phyloP scores from a whole-genome alignment of 1,140 invertebrate genomes.

The Eufriesea mexicana region DNA sequence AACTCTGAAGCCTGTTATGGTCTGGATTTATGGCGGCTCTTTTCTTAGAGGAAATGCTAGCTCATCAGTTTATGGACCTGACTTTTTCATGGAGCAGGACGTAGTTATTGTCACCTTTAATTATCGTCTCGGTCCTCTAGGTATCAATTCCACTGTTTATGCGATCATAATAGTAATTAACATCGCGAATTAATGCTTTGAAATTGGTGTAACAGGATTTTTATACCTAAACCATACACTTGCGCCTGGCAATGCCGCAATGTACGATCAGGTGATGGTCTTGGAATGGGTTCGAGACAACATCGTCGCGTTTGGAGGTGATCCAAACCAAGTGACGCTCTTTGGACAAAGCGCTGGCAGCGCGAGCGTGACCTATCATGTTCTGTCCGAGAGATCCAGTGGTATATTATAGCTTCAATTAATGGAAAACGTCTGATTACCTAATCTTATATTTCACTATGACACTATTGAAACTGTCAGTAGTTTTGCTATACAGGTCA shows the following conservation, averaged over 20 bases:
- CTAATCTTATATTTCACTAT: neutral
- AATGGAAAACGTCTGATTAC: neutral
- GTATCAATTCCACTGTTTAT: constrained; percentile 3
- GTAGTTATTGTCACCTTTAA: constrained; percentile 82
- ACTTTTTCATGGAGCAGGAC: constrained; percentile 85
- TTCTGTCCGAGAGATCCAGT: constrained; percentile 60
- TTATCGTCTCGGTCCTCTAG: constrained; percentile 57
- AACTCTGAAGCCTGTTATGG: constrained; percentile 83
- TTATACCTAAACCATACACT: neutral
- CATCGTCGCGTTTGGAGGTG: constrained; percentile 70
- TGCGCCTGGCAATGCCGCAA: constrained; percentile 86
- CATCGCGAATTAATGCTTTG: neutral
- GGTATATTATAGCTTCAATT: constrained; percentile 61
- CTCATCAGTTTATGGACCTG: constrained; percentile 73
- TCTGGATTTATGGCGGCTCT: constrained; percentile 90
- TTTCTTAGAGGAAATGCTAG: constrained; percentile 78
- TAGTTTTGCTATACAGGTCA: neutral
- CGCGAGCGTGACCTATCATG: constrained; percentile 63
- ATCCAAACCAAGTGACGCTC: constrained; percentile 76
- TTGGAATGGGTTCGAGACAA: constrained; percentile 80
- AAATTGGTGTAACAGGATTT: constrained; percentile 75
- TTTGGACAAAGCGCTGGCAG: constrained; percentile 77
- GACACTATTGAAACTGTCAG: neutral
- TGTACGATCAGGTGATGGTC: constrained; percentile 83
- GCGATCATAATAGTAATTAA: too few relatives aligned